Conservation (phyloP, 64 coral and sea anemone genomes). For the Acropora tenuis region DNA sequence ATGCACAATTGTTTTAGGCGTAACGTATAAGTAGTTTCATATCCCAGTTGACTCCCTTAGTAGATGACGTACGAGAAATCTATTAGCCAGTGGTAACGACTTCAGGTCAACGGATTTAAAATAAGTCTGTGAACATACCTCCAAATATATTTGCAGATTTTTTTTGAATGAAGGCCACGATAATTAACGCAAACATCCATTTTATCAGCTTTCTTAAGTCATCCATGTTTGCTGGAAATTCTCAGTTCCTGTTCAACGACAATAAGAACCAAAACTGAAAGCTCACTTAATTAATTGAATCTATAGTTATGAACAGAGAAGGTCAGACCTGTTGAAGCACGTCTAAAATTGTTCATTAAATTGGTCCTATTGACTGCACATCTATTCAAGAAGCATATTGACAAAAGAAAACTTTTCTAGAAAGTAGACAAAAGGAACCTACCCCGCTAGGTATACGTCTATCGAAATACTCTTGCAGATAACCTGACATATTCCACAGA, state of each 20-base stretch:
- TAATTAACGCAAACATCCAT: not conserved
- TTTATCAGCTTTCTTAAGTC: not conserved
- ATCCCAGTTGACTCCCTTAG: not conserved
- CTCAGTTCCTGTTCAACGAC: not conserved
- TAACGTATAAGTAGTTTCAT: not conserved
- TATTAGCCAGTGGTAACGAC: too few relatives aligned
- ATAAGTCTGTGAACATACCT: not conserved
- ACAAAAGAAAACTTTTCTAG: not conserved
- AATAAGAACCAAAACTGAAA: not conserved
- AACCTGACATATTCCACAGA: too few relatives aligned
- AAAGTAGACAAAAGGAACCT: not conserved
- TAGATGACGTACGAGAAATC: not conserved
- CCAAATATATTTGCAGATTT: not conserved
- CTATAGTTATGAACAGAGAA: not conserved
- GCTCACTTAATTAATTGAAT: not conserved
- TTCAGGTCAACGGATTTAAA: not conserved
- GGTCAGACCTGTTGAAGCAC: not conserved
- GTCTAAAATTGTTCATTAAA: not conserved
- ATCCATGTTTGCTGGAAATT: not conserved
- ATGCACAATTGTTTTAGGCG: not conserved
- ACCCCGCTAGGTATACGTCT: not conserved
- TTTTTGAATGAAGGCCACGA: not conserved
- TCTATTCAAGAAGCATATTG: not conserved
- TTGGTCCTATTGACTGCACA: not conserved
- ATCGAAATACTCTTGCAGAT: not conserved